Evolutionary conservation across 2,888 invertebrate species (phyloP), one percentile per base, ranked within the genome.

Genomic region (Creontiades dilutus): DNA sequence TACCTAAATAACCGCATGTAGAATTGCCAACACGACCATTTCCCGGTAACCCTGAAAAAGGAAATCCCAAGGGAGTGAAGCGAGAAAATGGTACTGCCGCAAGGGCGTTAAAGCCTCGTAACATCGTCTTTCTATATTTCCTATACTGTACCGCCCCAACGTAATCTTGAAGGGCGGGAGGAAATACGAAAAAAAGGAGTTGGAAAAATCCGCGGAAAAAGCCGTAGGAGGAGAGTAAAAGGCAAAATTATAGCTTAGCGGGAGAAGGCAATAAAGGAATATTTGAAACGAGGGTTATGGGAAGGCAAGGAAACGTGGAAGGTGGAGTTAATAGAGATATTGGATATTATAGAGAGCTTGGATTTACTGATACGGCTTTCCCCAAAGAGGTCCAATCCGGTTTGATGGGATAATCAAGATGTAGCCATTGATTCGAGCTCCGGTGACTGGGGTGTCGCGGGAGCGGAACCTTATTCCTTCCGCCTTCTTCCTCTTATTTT

Each of bases 321-420:
- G 52, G 68, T 68, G 52, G 52, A 82, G 52, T 52, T 82, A 82
- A 82, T 82, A 82, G 52, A 82, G 82, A 82, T 82, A 82, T 82
- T 52, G 82, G 82, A 82, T 82, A 82, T 82, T 52, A 52, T 82
- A 82, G 23, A 52, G 55, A 82, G 82, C 23, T 52, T 52, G 82
- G 82, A 82, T 82, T 52, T 82, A 82, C 52, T 52, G 82, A 82
- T 82, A 52, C 55, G 82, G 55, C 52, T 68, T 68, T 61, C 16
- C 78, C 55, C 14, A 82, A 82, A 82, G 82, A 52, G 82, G 82
- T 52, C 55, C 82, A 82, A 82, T 82, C 82, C 82, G 82, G 82
- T 82, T 82, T 82, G 82, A 82, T 82, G 82, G 82, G 82, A 82
- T 82, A 82, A 82, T 82, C 82, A 82, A 82, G 82, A 82, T 82